These are phyloP conservation scores for Ctenodactylus gundi DNA, from an alignment of 2,113 vertebrate genomes.

Conservation along the genomic window DNA sequence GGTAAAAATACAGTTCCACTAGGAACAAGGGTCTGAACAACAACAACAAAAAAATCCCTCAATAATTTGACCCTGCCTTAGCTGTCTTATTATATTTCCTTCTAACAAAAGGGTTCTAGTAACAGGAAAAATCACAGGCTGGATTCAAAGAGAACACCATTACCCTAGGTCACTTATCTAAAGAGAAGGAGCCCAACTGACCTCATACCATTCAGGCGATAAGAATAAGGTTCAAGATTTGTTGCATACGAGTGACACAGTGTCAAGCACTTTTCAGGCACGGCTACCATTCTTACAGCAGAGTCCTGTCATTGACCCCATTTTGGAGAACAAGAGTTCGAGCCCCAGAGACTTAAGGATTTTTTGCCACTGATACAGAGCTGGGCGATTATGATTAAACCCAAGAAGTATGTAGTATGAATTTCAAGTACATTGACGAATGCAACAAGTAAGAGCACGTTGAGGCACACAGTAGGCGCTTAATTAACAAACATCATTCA, in stretches of 20 bases:
- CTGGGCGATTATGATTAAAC: background rate
- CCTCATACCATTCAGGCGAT: background rate
- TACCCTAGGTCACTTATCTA: background rate
- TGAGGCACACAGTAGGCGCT: background rate
- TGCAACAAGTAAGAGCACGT: background rate
- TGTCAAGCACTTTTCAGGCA: background rate
- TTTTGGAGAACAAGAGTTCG: background rate
- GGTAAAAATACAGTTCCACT: background rate
- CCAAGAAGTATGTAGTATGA: background rate
- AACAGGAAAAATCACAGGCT: background rate
- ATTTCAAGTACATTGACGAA: background rate
- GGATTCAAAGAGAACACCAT: background rate
- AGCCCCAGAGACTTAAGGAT: background rate
- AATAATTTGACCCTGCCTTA: background rate
- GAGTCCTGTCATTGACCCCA: background rate
- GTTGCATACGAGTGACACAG: background rate
- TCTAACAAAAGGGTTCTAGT: background rate
- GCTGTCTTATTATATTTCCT: background rate
- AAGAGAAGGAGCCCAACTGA: background rate
- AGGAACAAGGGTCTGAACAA: background rate
- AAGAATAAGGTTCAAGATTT: background rate
- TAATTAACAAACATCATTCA: background rate
- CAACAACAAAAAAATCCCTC: background rate
- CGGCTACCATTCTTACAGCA: background rate
- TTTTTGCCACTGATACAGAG: background rate